Evolutionary conservation across 2,113 vertebrate species (phyloP).

Genomic region (Rhinichthys klamathensis): DNA sequence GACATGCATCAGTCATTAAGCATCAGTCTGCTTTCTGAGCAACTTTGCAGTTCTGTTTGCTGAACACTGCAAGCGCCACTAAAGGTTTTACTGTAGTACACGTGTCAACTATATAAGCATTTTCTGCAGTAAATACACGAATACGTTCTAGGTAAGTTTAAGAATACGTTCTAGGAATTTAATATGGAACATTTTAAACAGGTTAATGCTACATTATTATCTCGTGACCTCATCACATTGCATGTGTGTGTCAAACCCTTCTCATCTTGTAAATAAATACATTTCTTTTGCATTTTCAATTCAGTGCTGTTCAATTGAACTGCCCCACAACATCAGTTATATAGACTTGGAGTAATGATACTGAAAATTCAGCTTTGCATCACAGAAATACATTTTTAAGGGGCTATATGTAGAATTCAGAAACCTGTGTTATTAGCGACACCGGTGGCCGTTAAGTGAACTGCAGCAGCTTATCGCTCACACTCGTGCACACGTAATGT

Average conservation of each 20-base stretch:
- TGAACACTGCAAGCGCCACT: background rate
- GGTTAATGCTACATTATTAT: background rate
- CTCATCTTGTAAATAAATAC: background rate
- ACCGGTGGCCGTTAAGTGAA: too few relatives aligned
- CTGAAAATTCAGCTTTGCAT: background rate
- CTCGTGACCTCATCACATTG: background rate
- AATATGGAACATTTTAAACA: background rate
- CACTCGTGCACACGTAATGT: too few relatives aligned
- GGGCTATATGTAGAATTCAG: too few relatives aligned
- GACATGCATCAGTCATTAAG: background rate
- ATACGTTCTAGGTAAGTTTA: background rate
- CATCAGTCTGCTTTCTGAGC: background rate
- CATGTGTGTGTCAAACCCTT: background rate
- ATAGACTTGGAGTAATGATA: background rate
- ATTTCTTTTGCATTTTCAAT: background rate
- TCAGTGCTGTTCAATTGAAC: too few relatives aligned
- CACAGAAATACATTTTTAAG: background rate
- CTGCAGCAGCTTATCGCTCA: too few relatives aligned
- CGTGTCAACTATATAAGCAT: background rate
- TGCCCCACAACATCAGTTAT: too few relatives aligned
- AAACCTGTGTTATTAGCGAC: too few relatives aligned
- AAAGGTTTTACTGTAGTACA: background rate
- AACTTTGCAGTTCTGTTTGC: background rate
- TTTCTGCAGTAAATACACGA: background rate
- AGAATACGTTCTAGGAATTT: background rate